Evolutionary conservation across 2,888 invertebrate species (phyloP), one percentile per base, ranked within the genome.

Genomic region (Heliconius sara): DNA sequence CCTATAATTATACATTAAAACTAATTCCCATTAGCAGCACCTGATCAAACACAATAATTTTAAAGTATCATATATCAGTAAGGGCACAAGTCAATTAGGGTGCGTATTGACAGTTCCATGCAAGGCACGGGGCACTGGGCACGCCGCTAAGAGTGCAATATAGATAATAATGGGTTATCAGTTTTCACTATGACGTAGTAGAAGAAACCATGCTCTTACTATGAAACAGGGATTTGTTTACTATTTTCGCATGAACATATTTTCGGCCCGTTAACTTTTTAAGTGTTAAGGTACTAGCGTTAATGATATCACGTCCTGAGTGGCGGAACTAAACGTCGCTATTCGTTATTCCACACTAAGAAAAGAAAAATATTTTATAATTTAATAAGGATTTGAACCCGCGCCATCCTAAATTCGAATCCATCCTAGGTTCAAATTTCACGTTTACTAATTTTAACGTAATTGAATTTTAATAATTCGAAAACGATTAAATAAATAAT

Each of bases 91-190:
- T 83, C 83, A 81, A 81, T 82, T 80, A 80, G 79, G 77, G 79
- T 66, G 67, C 80, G 71, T 74, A 66, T 43, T 76, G 71, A 79
- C 79, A 79, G 81, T 80, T 79, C 75, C 79, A 68, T 72, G 72
- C 52, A 70, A 74, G 76, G 22, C n/a, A 60, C 60, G 60, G n/a
- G n/a, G 9, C n/a, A 39, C 39, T 10, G 10, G 76, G 22, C n/a
- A 7, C 57, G 57, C n/a, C 22, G n/a, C 9, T 81, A 82, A 85
- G 83, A 84, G 86, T 86, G 85, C 85, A 86, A 86, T 85, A 85
- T 82, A 80, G 74, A 79, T 88, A 89, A 90, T 88, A 84, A 88
- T 84, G 84, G 89, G 86, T 85, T 87, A 87, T 86, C 86, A 83
- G 79, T 83, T 84, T 83, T 81, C 84, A 81, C 9, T 67, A 22